A percentile compares a stretch with the other conserved stretches of the same genome.
Conservation (phyloP, 2,797 vertebrate species). For the Leptodactylus fallax region DNA sequence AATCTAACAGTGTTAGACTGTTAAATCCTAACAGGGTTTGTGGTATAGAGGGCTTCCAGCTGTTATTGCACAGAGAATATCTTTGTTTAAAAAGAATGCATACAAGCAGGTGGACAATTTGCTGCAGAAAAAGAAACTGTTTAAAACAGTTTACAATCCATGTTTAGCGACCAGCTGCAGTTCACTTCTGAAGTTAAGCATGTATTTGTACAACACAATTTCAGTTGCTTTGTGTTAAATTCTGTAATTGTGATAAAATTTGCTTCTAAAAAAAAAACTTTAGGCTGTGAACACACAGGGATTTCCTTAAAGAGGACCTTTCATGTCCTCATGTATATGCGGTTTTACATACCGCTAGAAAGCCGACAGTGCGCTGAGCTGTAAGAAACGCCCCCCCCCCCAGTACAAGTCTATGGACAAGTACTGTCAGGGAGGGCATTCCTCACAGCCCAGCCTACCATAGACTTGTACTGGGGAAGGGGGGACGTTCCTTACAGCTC, state of each 20-base stretch:
- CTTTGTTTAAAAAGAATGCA: conserved; percentile 10
- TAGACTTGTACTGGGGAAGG: too few species aligned
- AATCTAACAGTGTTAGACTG: neutral
- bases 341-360: too few species aligned
- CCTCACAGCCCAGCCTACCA: too few species aligned
- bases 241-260: neutral
- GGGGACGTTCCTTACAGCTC: too few species aligned
- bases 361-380: too few species aligned
- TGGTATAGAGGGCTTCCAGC: conserved; percentile 25
- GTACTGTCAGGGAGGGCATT: too few species aligned
- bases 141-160: conserved; percentile 16
- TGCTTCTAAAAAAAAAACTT: too few species aligned
- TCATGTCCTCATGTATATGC: too few species aligned
- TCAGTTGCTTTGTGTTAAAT: neutral
- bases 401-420: too few species aligned
- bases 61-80: conserved; percentile 30
- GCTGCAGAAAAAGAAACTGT: conserved; percentile 29
- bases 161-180: conserved; percentile 17
- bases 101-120: conserved; percentile 40
- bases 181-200: neutral
- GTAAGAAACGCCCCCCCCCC: too few species aligned
- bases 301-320: too few species aligned
- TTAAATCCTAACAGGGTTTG: neutral
- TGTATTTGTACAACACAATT: neutral
- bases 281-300: too few species aligned